These are phyloP conservation scores for Nyctalus aviator DNA, from an alignment of 2,797 vertebrate species.

Conservation along the genomic window DNA sequence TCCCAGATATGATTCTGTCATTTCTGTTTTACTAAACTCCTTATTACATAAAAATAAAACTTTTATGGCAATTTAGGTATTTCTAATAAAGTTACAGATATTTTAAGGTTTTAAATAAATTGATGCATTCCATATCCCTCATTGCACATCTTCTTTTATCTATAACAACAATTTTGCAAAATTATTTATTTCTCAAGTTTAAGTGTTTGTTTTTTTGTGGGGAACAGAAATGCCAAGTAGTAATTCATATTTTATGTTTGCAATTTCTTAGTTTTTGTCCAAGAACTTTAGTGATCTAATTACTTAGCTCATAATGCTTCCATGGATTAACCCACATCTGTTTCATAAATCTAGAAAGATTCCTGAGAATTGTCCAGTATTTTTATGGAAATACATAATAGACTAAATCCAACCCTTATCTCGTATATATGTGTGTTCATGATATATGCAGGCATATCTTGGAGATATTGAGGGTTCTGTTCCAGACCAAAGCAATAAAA, in stretches of 20 bases:
- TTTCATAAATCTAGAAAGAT: slow-evolving; percentile 54
- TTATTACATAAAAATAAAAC: background rate
- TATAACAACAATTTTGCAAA: slow-evolving; percentile 8
- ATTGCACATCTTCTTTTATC: background rate
- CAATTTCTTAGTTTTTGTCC: background rate
- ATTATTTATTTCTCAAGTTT: background rate
- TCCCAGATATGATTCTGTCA: background rate
- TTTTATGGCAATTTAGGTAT: background rate
- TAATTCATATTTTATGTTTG: slow-evolving; percentile 38
- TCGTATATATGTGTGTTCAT: background rate
- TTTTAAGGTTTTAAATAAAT: slow-evolving; percentile 51
- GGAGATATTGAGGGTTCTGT: background rate
- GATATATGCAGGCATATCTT: background rate
- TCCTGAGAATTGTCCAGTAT: background rate
- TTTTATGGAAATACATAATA: slow-evolving; percentile 15
- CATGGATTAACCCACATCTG: background rate
- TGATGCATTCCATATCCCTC: background rate
- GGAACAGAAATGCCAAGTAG: background rate
- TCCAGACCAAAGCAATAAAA: background rate
- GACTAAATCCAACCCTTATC: background rate
- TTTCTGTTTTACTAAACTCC: slow-evolving; percentile 13
- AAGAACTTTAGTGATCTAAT: slow-evolving; percentile 33
- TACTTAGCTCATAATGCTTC: background rate
- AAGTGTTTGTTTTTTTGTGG: background rate
- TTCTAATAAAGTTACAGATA: background rate